Conservation (phyloP, 23 tunicate genomes). For the Styela plicata region DNA sequence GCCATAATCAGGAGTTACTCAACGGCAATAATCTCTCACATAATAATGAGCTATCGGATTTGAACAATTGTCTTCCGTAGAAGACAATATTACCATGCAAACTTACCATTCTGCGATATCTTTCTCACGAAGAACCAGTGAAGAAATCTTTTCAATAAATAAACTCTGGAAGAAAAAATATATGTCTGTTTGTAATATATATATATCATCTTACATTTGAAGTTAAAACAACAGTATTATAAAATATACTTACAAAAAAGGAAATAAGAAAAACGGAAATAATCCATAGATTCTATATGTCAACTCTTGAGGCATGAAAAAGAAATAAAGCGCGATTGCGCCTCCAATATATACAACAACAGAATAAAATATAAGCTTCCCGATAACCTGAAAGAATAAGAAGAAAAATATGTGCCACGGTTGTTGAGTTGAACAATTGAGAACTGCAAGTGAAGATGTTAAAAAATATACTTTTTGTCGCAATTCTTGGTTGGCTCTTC, state of each 20-base stretch:
- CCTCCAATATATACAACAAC: constrained; percentile 54
- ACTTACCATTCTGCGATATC: constrained; percentile 74
- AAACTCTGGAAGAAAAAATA: constrained; percentile 49
- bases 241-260: constrained; percentile 63
- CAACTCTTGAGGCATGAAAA: constrained; percentile 43
- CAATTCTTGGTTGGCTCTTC: constrained; percentile 60
- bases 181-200: background rate
- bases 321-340: constrained; percentile 56
- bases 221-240: background rate
- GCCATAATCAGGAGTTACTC: too few species aligned
- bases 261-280: constrained; percentile 60
- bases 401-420: background rate
- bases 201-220: background rate
- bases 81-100: background rate
- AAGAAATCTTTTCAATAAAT: constrained; percentile 61
- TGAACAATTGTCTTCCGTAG: background rate
- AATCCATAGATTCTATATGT: constrained; percentile 51
- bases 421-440: background rate
- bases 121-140: constrained; percentile 94
- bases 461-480: constrained; percentile 34
- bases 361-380: constrained; percentile 67
- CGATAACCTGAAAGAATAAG: constrained; percentile 69
- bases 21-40: too few species aligned
- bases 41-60: background rate
- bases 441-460: background rate